A percentile compares a stretch with the other conserved stretches of the same genome.
phyloP scores from a whole-genome alignment of 2,888 invertebrate genomes.

The Serripes groenlandicus region DNA sequence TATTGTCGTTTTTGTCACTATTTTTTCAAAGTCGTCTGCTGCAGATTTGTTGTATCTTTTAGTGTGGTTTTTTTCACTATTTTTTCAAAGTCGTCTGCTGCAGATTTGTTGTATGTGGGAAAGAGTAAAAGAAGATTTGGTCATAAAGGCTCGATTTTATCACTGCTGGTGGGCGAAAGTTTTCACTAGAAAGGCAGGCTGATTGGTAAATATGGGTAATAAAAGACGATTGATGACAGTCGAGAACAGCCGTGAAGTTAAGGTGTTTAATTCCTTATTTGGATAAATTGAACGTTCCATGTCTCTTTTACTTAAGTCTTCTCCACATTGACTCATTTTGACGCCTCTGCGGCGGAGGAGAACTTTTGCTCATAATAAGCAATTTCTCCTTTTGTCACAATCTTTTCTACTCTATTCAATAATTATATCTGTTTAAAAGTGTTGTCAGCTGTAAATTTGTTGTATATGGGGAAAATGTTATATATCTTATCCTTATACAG shows the following conservation, averaged over 20 bases:
- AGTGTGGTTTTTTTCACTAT: too few relatives aligned
- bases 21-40: neutral
- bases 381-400: too few relatives aligned
- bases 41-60: neutral
- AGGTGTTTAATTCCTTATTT: constrained; percentile 21
- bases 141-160: neutral
- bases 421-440: too few relatives aligned
- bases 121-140: neutral
- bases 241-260: neutral
- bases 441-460: too few relatives aligned
- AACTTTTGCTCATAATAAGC: too few relatives aligned
- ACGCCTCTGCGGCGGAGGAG: too few relatives aligned
- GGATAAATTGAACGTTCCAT: constrained; percentile 7
- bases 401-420: too few relatives aligned
- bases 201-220: neutral
- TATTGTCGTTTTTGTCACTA: neutral
- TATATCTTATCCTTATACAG: too few relatives aligned
- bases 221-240: constrained; percentile 3
- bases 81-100: neutral
- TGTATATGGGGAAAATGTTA: too few relatives aligned
- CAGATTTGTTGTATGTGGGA: neutral
- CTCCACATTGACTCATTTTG: too few relatives aligned
- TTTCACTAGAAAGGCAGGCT: neutral
- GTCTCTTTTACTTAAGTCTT: neutral
- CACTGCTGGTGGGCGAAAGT: neutral